A percentile compares a stretch with the other conserved stretches of the same genome.
Conservation (phyloP, 2,113 vertebrate genomes). For the Ciconia maguari region DNA sequence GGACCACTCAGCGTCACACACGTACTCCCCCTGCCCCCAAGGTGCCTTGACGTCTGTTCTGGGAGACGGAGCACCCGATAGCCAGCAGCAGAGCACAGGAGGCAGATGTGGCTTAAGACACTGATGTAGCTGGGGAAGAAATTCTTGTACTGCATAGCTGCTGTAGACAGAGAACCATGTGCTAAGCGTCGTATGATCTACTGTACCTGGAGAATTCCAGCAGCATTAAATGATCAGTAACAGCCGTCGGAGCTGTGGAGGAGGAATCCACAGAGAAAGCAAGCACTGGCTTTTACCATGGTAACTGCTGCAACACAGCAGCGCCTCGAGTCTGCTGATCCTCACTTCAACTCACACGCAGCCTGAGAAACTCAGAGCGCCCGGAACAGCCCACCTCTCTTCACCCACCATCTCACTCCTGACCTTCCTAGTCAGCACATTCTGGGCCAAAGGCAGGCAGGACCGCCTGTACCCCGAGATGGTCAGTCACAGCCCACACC, state of each 20-base stretch:
- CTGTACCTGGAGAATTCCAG: background rate
- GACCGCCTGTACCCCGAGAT: accelerated
- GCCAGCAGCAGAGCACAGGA: background rate
- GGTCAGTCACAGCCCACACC: background rate
- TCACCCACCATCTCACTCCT: accelerated
- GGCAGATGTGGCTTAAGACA: too few relatives aligned
- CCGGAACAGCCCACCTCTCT: background rate
- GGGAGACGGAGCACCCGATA: background rate
- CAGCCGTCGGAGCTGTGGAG: background rate
- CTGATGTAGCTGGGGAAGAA: background rate
- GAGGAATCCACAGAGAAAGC: background rate
- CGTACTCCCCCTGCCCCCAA: background rate
- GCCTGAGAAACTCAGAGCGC: accelerated
- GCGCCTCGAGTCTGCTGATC: background rate
- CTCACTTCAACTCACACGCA: background rate
- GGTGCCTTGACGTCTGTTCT: accelerated
- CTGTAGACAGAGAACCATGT: background rate
- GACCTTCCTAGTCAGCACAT: background rate
- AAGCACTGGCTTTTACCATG: background rate
- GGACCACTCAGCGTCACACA: background rate
- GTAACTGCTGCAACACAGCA: background rate
- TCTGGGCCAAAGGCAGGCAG: background rate
- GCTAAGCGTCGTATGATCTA: background rate
- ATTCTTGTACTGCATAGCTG: background rate
- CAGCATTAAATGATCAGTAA: background rate